Percentiles rank a stretch among this genome's conserved stretches.
phyloP scores from a whole-genome alignment of 2,113 vertebrate genomes.

The Vidua chalybeata region DNA sequence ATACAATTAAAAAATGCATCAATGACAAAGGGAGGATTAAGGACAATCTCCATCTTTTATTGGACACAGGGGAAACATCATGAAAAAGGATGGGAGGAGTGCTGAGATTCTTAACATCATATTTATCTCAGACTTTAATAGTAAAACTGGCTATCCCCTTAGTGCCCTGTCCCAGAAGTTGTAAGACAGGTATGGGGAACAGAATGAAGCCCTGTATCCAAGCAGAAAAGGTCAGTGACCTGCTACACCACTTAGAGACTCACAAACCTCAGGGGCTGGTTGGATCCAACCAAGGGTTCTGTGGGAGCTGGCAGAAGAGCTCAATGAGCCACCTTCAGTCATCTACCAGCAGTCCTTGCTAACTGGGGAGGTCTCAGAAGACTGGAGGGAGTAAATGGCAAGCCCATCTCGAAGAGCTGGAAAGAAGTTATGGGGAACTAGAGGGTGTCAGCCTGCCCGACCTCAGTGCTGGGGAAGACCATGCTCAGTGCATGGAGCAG shows the following conservation, averaged over 20 bases:
- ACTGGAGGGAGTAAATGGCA: rapidly evolving
- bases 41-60: not conserved
- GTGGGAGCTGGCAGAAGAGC: not conserved
- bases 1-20: not conserved
- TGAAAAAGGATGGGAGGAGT: not conserved
- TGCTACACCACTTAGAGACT: not conserved
- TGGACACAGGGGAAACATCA: not conserved
- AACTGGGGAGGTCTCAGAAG: not conserved
- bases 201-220: not conserved
- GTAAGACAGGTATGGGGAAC: not conserved
- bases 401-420: too few species aligned
- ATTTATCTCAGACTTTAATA: not conserved
- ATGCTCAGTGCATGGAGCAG: not conserved
- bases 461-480: not conserved
- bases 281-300: not conserved
- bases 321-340: not conserved
- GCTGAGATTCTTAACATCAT: not conserved
- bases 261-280: too few species aligned
- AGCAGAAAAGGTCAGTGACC: not conserved
- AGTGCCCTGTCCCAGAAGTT: not conserved
- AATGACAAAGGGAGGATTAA: not conserved
- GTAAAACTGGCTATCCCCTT: not conserved
- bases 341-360: not conserved
- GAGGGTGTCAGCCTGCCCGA: not conserved
- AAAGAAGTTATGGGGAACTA: not conserved